Base-by-base conservation (phyloP, 2,797 vertebrate genomes). In the Lophotriccus pileatus region DNA sequence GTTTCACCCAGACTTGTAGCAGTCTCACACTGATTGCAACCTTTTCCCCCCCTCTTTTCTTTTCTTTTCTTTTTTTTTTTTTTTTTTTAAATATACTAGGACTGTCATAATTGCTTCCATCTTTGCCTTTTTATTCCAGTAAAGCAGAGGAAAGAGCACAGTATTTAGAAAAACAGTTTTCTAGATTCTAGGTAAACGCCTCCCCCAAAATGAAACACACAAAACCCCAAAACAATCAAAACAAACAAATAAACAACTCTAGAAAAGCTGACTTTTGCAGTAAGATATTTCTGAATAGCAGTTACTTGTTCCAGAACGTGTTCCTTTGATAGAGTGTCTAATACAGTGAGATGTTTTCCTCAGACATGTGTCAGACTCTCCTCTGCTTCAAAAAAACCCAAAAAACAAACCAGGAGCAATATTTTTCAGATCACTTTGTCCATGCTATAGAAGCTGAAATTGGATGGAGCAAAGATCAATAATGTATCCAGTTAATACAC, bases 391-490 rank as follows among this genome's bases (percentile, higher is more conserved):
- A 37, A 62, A 44, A 64, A 78, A n/a, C n/a, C n/a, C n/a, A 62
- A 43, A 53, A 39, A 37, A 25, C 63, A 78, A 78, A 19, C 64
- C 32, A 62, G 28, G 68, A 83, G 49, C 73, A 70, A 79, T 96
- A 86, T 86, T 96, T 97, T 96, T 95, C 78, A 89, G 73, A 86
- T 93, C 62, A 53, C 75, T 96, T 96, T 93, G 72, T 91, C 74
- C 80, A 9, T 91, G 44, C 67, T 77, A n/a, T 85, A 72, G 95
- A 94, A 94, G 69, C 64, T 89, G 85, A 96, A 97, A 95, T 97
- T 97, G 94, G 82, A 96, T 95, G 90, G 79, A 97, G 50, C 64
- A 95, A 87, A 83, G 94, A 98, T 98, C 97, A 96, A 96, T 98
- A 97, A 89, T 82, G 52, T 96, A 96, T 96, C 93, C 79, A 92